Percentiles rank a stretch among this genome's conserved stretches.
These are phyloP conservation scores for Tiliqua scincoides DNA, from an alignment of 2,113 vertebrate species.

Conservation along the genomic window DNA sequence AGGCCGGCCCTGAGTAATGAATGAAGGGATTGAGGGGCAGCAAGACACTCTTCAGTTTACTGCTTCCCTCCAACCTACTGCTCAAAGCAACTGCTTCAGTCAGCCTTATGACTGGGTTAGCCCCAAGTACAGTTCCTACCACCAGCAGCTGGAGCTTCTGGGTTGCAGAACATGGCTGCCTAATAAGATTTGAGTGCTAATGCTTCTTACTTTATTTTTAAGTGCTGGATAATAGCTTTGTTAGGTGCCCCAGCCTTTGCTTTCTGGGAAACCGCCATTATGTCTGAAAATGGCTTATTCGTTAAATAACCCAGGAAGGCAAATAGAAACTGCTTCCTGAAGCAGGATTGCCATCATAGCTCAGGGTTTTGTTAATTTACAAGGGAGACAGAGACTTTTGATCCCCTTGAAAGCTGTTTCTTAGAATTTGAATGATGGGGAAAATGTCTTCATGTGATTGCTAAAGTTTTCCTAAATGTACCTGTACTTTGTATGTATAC, in stretches of 20 bases:
- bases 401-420: not conserved
- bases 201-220: not conserved
- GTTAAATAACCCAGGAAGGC: not conserved
- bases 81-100: no score
- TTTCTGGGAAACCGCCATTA: not conserved
- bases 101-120: not conserved
- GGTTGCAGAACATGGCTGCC: not conserved
- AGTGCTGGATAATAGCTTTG: not conserved
- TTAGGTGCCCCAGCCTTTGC: not conserved
- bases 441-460: not conserved
- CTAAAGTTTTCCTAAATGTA: not conserved
- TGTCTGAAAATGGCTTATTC: constrained; percentile 8
- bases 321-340: not conserved
- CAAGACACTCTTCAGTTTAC: no score
- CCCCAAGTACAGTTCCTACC: no score
- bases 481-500: not conserved
- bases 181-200: not conserved
- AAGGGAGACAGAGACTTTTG: not conserved
- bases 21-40: no score
- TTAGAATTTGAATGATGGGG: not conserved
- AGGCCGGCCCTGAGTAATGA: no score
- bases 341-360: not conserved
- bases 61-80: no score
- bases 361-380: not conserved
- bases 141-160: not conserved